Conservation (phyloP, 2,113 vertebrate genomes). For the Oenanthe oenanthe region DNA sequence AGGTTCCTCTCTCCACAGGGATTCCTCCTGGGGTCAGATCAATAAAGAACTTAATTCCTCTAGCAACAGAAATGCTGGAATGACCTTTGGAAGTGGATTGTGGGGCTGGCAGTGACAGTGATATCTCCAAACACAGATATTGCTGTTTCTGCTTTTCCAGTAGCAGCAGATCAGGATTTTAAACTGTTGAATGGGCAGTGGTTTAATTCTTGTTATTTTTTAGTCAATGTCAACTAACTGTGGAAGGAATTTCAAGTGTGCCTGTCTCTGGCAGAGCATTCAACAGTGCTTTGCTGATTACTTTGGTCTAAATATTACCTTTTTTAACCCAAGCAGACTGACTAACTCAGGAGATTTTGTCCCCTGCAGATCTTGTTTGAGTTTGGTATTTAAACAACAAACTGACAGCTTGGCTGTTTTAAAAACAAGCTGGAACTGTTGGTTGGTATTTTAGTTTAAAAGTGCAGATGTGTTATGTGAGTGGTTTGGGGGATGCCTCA, state of each 20-base stretch:
- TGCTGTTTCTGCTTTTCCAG: neutral
- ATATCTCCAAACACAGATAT: neutral
- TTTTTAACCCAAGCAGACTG: neutral
- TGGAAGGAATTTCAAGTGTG: neutral
- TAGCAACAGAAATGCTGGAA: neutral
- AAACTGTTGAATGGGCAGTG: neutral
- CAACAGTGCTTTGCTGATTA: neutral
- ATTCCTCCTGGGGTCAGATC: neutral
- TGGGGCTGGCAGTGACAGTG: neutral
- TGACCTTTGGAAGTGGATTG: neutral
- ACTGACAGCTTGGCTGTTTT: neutral
- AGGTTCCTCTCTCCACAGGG: neutral
- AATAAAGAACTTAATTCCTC: neutral
- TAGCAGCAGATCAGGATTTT: neutral
- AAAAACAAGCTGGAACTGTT: neutral
- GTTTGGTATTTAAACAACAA: neutral
- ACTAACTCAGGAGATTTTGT: neutral
- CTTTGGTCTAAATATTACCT: neutral
- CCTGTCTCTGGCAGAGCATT: neutral
- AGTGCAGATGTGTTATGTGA: neutral
- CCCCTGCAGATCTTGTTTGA: neutral
- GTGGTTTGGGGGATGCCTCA: neutral
- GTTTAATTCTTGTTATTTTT: neutral
- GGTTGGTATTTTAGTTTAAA: neutral
- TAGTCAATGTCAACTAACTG: neutral